Conservation (phyloP, 2,888 invertebrate species). For the Chrysopilus asiliformis region DNA sequence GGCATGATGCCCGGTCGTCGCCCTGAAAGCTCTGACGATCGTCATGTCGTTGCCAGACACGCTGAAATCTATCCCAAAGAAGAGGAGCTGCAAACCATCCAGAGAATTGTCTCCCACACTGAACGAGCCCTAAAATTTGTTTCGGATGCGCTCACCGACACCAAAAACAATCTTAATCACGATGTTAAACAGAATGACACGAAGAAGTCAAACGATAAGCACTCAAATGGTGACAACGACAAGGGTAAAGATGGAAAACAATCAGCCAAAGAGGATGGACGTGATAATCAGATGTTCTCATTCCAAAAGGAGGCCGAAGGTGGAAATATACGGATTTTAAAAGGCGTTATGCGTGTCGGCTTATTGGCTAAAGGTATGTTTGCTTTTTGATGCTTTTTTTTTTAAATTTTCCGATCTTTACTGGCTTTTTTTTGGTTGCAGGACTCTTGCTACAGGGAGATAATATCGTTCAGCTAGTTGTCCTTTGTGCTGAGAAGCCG, state of each 20-base stretch:
- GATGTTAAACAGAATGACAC: conserved; percentile 29
- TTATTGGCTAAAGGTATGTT: conserved; percentile 55
- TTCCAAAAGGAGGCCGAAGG: conserved; percentile 54
- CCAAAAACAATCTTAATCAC: conserved; percentile 15
- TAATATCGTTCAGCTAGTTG: conserved; percentile 79
- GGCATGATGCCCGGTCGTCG: conserved; percentile 54
- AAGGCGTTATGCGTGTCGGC: conserved; percentile 95
- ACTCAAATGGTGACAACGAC: conserved; percentile 23
- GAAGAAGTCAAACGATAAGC: conserved; percentile 35
- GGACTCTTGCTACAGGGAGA: conserved; percentile 84
- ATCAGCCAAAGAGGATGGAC: conserved; percentile 51
- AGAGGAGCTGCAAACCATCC: conserved; percentile 75
- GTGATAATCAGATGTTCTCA: conserved; percentile 68
- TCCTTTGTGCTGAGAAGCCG: conserved; percentile 89
- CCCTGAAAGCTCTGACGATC: conserved; percentile 89
- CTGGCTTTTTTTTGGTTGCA: not conserved
- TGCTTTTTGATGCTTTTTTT: not conserved
- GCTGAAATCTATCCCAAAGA: conserved; percentile 89
- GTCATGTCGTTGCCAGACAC: conserved; percentile 88
- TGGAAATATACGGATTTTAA: conserved; percentile 57
- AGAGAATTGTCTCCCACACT: conserved; percentile 82
- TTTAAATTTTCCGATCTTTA: not conserved
- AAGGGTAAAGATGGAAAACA: conserved; percentile 38
- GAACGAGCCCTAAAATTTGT: conserved; percentile 91
- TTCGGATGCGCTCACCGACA: conserved; percentile 72